Evolutionary conservation across 2,113 vertebrate genomes (phyloP), one percentile per base, ranked within the genome.

Genomic region (Chroicocephalus ridibundus): DNA sequence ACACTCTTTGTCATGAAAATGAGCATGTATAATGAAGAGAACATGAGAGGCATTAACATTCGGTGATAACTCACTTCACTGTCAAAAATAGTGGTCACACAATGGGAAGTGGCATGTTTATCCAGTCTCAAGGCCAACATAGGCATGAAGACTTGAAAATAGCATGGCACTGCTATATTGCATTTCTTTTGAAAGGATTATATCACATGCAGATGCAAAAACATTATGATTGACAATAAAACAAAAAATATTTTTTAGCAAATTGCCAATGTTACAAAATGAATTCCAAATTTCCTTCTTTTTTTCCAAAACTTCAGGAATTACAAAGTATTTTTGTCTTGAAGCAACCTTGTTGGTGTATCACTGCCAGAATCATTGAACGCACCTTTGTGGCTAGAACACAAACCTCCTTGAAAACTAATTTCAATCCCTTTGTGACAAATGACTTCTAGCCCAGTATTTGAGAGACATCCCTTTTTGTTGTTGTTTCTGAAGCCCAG

Each of bases 1-100:
- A 64, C 46, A 31, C 24, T 88, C 61, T 97, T 96, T 95, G 90
- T 96, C 94, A 96, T 96, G 94, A 97, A 97, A 97, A 97, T 94
- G 86, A 92, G 78, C 47, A 40, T 83, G 80, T 86, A 92, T 94
- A 97, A 96, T 95, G 75, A 96, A 90, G 58, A 90, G 92, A 91
- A 85, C 58, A 94, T 87, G 74, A 96, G 90, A 93, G 93, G 93
- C 97, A 96, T 97, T 95, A 96, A 87, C 65, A 89, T 97, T 96
- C 15, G 21, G 49, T 94, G 90, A 90, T 86, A 90, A 94, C 60
- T 96, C 72, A 74, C 96, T 97, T 89, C 93, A 88, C 78, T 86
- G 82, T 96, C 86, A 96, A 95, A 96, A 91, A 97, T 70, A 96
- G 95, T 92, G 94, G 83, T 89, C 92, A 97, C 72, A 97, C 68